phyloP scores from a whole-genome alignment of 2,888 invertebrate species.

The Aphidoletes aphidimyza region DNA sequence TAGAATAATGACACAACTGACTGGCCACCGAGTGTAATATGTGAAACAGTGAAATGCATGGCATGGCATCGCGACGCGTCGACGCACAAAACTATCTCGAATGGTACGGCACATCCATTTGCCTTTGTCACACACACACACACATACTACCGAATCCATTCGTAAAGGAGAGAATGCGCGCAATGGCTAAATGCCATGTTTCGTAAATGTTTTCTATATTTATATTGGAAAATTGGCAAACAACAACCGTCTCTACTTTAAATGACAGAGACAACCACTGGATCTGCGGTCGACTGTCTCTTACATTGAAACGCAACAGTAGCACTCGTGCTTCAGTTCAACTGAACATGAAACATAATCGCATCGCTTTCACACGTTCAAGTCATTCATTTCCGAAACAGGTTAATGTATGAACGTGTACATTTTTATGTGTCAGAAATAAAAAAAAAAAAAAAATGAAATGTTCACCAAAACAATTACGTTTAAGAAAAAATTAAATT shows the following conservation, averaged over 20 bases:
- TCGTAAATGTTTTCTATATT: not conserved
- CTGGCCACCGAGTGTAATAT: not conserved
- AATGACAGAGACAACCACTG: not conserved
- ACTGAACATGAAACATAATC: not conserved
- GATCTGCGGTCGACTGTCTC: not conserved
- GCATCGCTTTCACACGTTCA: too few species aligned
- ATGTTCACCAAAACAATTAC: too few species aligned
- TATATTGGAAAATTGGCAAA: not conserved
- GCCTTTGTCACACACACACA: not conserved
- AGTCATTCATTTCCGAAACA: too few species aligned
- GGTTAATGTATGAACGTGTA: too few species aligned
- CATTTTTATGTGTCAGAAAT: too few species aligned
- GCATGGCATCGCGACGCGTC: conserved; percentile 51
- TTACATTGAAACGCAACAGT: conserved; percentile 4
- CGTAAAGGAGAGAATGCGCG: not conserved
- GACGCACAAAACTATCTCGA: conserved; percentile 35
- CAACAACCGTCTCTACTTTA: not conserved
- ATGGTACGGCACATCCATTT: not conserved
- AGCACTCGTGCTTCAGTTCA: not conserved
- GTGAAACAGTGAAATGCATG: not conserved
- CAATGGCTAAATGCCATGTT: not conserved
- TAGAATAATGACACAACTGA: conserved; percentile 39
- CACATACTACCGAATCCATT: not conserved
- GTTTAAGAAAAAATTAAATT: too few species aligned
- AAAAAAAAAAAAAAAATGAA: too few species aligned